Evolutionary conservation across 2,797 vertebrate species (phyloP).

Genomic region (Todus mexicanus): DNA sequence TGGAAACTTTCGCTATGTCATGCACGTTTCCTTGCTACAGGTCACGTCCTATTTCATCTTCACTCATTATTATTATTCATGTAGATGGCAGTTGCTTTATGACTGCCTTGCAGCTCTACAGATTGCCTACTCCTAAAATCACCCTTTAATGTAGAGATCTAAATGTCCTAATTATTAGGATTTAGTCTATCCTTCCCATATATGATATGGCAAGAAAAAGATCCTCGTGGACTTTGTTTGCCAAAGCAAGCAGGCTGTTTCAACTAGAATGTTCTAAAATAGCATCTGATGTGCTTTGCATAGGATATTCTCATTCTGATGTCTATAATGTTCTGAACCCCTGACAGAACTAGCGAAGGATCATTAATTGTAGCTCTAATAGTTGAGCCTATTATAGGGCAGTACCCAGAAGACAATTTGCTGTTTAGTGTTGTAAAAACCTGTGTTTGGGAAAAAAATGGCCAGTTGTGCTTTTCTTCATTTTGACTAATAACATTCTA

Average conservation of each 20-base stretch:
- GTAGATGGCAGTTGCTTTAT: not conserved
- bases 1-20: slow-evolving; percentile 25
- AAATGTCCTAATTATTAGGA: not conserved
- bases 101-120: not conserved
- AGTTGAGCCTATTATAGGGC: not conserved
- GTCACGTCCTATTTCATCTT: not conserved
- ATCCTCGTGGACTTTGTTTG: not conserved
- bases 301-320: not conserved
- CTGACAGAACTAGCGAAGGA: not conserved
- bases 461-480: not conserved
- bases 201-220: not conserved
- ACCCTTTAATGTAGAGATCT: not conserved
- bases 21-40: not conserved
- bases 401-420: not conserved
- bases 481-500: not conserved
- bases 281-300: not conserved
- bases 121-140: not conserved
- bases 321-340: not conserved
- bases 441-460: not conserved
- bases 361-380: not conserved
- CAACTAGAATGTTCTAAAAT: not conserved
- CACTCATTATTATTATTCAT: not conserved
- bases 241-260: not conserved
- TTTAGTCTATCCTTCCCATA: not conserved
- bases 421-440: not conserved